These are phyloP conservation scores for Pollenia griseotomentosa DNA, from an alignment of 2,888 invertebrate species.

Conservation along the genomic window DNA sequence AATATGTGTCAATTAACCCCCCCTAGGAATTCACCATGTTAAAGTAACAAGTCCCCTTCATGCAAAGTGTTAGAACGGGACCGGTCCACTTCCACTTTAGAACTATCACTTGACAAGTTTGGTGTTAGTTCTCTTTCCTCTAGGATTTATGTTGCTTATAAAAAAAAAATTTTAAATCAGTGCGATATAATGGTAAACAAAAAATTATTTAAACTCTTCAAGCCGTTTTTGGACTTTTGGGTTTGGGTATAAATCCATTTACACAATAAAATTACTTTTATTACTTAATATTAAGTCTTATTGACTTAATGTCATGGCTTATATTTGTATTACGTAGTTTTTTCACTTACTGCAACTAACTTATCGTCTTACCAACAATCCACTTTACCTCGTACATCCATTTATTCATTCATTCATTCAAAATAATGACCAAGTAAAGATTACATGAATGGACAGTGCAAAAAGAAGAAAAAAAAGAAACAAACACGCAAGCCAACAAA, in stretches of 20 bases:
- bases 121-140: no score
- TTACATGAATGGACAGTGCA: constrained; percentile 49
- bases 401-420: constrained; percentile 18
- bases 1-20: no score
- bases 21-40: no score
- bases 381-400: neutral
- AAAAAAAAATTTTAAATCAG: no score
- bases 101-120: no score
- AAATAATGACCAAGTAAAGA: constrained; percentile 54
- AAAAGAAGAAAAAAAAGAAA: constrained; percentile 20
- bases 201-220: neutral
- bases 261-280: constrained; percentile 41
- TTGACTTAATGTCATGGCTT: constrained; percentile 68
- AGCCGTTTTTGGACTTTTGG: neutral
- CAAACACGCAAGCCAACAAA: constrained; percentile 35
- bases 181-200: no score
- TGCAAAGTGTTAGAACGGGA: no score
- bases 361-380: constrained; percentile 20
- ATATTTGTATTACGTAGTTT: constrained; percentile 46
- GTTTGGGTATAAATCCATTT: neutral
- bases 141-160: no score
- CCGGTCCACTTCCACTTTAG: no score
- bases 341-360: constrained; percentile 6
- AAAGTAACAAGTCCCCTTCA: no score
- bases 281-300: constrained; percentile 49